Conservation (phyloP, 2,888 invertebrate genomes). For the Cryptocheilus praepositus region DNA sequence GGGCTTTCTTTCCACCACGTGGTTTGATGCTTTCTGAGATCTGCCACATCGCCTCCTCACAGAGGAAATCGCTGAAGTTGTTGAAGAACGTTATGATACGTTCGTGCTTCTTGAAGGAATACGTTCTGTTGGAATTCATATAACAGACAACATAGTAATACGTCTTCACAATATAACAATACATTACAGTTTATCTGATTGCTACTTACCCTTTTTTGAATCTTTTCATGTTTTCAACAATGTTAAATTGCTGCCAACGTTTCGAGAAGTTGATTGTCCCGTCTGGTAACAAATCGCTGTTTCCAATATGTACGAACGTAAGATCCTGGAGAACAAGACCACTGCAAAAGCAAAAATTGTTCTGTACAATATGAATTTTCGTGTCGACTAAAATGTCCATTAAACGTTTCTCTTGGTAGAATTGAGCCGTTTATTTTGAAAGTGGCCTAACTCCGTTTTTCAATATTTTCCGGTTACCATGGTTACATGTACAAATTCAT, state of each 20-base stretch:
- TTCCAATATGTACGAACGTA: slow-evolving; percentile 99
- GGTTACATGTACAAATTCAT: too few species aligned
- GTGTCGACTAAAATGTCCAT: neutral
- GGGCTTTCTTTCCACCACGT: slow-evolving; percentile 80
- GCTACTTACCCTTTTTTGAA: slow-evolving; percentile 94
- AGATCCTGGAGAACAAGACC: slow-evolving; percentile 98
- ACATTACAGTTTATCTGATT: neutral
- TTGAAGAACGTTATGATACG: slow-evolving; percentile 96
- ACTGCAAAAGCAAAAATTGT: slow-evolving; percentile 77
- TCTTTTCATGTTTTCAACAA: slow-evolving; percentile 98
- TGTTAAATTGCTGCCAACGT: slow-evolving; percentile 98
- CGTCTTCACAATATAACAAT: neutral
- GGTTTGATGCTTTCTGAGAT: slow-evolving; percentile 98
- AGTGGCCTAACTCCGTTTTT: too few species aligned
- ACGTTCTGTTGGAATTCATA: slow-evolving; percentile 81
- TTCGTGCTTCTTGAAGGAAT: slow-evolving; percentile 95
- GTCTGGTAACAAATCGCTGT: slow-evolving; percentile 91
- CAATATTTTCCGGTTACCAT: too few species aligned
- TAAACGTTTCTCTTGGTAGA: neutral
- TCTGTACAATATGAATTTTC: slow-evolving; percentile 3
- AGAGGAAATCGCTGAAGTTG: slow-evolving; percentile 95
- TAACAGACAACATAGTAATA: neutral
- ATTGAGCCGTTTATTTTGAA: too few species aligned
- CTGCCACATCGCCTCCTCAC: slow-evolving; percentile 99
- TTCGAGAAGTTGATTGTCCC: slow-evolving; percentile 96